Base-by-base conservation (phyloP, 2,888 invertebrate species). In the Drosophila neoperkinsi region DNA sequence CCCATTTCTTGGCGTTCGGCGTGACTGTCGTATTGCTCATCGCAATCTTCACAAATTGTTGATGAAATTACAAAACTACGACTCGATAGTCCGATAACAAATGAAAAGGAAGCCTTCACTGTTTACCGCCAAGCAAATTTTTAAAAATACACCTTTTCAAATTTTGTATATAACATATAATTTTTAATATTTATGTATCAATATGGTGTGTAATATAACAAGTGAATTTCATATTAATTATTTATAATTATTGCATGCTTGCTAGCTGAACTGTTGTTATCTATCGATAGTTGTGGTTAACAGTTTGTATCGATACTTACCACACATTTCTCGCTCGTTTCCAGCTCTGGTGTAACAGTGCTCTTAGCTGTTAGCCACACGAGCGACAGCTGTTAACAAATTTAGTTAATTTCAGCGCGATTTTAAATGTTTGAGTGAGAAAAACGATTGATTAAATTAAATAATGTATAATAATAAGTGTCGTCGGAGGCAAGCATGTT, bases 11-110 rank as follows among this genome's bases (percentile, higher is more conserved):
- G 2, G 65, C 49, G 46, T 30, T 60, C 0, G 36, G 51, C 1
- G 51, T 55, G 21, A 57, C 25, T 25, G 62, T 30, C 60, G 66
- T 59, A 25, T 50, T 59, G 16, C 63, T 81, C 89, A 89, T 79
- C 3, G 9, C 50, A 46, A 46, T 49, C 34, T 46, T 36, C 21
- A 13, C 13, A 57, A 55, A n/a, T 28, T 41, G 38, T 63, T 62
- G 31, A 50, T n/a, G 33, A 68, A 61, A 28, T 50, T 25, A 49
- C 11, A 65, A 43, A 28, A 57, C 59, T 60, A 58, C 46, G 25
- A 46, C 33, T 51, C 57, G 73, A 61, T 66, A 49, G 50, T 31
- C 41, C 58, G 51, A 78, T 67, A 56, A 41, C 34, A n/a, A 56
- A 59, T 46, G 43, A 13, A 31, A 31, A 43, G 4, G 28, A 3